Evolutionary conservation across 2,888 invertebrate species (phyloP).

Genomic region (Ectemnius lituratus): DNA sequence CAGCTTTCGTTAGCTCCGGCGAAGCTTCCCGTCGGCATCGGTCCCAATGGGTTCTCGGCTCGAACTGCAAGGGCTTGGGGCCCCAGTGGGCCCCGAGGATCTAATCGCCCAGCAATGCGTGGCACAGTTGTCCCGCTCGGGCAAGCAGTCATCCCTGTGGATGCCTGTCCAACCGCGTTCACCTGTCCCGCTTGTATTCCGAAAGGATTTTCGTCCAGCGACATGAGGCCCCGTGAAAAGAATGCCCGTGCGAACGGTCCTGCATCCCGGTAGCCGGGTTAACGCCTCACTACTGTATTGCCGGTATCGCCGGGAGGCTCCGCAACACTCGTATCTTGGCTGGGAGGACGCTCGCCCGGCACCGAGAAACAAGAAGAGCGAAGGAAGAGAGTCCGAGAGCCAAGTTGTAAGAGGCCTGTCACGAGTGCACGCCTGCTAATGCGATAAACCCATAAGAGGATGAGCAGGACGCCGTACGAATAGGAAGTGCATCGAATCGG

Average conservation of each 20-base stretch:
- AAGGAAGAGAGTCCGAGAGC: background rate
- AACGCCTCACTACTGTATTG: too few relatives aligned
- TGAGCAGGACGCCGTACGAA: conserved; percentile 17
- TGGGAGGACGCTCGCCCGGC: too few relatives aligned
- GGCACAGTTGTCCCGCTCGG: conserved; percentile 65
- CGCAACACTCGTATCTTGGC: too few relatives aligned
- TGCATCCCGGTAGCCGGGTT: background rate
- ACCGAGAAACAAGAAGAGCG: background rate
- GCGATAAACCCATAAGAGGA: conserved; percentile 26
- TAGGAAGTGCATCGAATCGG: conserved; percentile 14
- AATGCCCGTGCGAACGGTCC: background rate
- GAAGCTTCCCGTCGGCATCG: too few relatives aligned
- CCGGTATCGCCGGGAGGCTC: too few relatives aligned
- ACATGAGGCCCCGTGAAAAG: conserved; percentile 4
- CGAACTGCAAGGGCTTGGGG: too few relatives aligned
- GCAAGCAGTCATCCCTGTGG: conserved; percentile 58
- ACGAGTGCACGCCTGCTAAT: conserved; percentile 22
- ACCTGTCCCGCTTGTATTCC: conserved; percentile 26
- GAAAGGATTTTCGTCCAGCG: conserved; percentile 11
- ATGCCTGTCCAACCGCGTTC: conserved; percentile 5
- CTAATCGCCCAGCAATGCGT: conserved; percentile 71
- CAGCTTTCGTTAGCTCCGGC: too few relatives aligned
- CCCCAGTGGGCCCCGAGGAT: conserved; percentile 40
- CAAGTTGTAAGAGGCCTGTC: background rate
- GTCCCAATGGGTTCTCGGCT: too few relatives aligned